phyloP scores from a whole-genome alignment of 2,113 vertebrate species.

The human (Homo sapiens) region GRCh38 chr5:62905501-62906000 shows the following conservation, averaged over 20 bases:
- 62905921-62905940: neutral
- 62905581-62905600: neutral
- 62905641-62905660: no score
- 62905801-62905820: neutral
- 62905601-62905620: neutral
- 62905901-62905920: neutral
- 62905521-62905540: neutral
- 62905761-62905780: neutral
- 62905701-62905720: neutral
- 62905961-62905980: neutral
- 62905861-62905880: neutral
- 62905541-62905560: neutral
- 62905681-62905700: neutral
- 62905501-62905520: neutral
- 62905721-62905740: neutral
- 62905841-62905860: neutral
- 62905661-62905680: neutral
- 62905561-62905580: neutral
- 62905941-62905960: neutral
- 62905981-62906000: neutral
- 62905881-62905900: neutral
- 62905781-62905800: neutral
- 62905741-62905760: neutral
- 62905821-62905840: neutral
- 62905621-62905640: neutral